phyloP scores from a whole-genome alignment of 2,797 vertebrate genomes.

The Onychomys torridus region DNA sequence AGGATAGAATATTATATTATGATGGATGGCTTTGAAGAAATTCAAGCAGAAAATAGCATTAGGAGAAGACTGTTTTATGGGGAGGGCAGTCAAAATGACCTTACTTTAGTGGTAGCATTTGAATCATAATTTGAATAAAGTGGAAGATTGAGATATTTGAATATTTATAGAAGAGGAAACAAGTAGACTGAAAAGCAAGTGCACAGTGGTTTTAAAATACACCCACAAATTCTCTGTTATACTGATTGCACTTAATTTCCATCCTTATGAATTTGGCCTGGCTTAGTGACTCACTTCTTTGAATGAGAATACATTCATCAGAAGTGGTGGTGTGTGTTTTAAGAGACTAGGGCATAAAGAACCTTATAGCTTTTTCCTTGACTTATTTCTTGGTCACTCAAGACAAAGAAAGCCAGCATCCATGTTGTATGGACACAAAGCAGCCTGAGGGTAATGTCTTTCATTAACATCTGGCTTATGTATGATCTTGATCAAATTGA shows the following conservation, averaged over 20 bases:
- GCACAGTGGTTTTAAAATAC: constrained; percentile 34
- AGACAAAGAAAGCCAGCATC: neutral
- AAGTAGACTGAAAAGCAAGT: constrained; percentile 12
- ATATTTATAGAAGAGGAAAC: neutral
- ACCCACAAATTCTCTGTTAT: neutral
- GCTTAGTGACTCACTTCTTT: constrained; percentile 14
- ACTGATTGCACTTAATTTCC: neutral
- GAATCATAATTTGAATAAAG: constrained; percentile 18
- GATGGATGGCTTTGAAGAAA: constrained; percentile 36
- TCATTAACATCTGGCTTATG: neutral
- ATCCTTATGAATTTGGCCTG: neutral
- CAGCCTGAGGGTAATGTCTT: neutral
- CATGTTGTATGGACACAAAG: constrained; percentile 49
- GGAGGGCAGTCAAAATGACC: neutral
- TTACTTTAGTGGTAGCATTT: constrained; percentile 23
- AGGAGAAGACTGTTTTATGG: neutral
- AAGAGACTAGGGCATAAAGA: neutral
- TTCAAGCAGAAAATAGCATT: neutral
- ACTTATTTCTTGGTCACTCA: constrained; percentile 5
- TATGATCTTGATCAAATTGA: constrained; percentile 6
- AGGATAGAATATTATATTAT: neutral
- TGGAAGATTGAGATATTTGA: constrained; percentile 18
- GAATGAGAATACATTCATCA: neutral
- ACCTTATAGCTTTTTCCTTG: neutral
- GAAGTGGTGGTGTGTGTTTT: neutral